These are phyloP conservation scores for Drosophila vallismaia DNA, from an alignment of 2,888 invertebrate genomes.

Conservation along the genomic window DNA sequence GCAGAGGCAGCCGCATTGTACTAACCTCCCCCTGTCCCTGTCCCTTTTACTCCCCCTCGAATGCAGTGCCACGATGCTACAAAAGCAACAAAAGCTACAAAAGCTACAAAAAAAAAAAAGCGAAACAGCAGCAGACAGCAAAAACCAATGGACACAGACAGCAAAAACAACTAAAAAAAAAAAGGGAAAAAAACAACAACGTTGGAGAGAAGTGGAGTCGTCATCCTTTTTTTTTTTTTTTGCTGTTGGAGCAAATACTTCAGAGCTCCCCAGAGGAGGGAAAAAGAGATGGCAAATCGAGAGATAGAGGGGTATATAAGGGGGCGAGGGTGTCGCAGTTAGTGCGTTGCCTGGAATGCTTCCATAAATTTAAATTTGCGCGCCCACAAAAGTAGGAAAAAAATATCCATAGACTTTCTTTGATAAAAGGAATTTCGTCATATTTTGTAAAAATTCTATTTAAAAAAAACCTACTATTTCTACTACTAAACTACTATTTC, in stretches of 20 bases:
- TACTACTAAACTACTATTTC: no score
- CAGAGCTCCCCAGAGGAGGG: constrained; percentile 31
- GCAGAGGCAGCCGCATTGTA: constrained; percentile 20
- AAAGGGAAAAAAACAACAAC: constrained; percentile 5
- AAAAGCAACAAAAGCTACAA: constrained; percentile 58
- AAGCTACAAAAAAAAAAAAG: constrained; percentile 51
- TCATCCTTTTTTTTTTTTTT: constrained; percentile 25
- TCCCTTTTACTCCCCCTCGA: constrained; percentile 41
- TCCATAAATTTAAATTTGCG: constrained; percentile 77
- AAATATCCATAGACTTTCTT: constrained; percentile 11
- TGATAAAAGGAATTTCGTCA: background rate
- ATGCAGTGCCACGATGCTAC: constrained; percentile 44
- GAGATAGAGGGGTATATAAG: constrained; percentile 5
- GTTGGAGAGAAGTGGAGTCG: constrained; percentile 22
- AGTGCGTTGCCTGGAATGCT: constrained; percentile 58
- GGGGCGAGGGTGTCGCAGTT: constrained; percentile 62
- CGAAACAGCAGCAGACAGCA: constrained; percentile 66
- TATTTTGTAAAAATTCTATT: background rate
- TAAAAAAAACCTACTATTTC: no score
- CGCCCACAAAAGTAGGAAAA: constrained; percentile 48
- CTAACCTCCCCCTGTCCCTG: constrained; percentile 34
- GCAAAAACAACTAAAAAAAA: constrained; percentile 14
- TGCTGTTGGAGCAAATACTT: constrained; percentile 63
- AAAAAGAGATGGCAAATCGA: constrained; percentile 8
- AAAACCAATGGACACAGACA: constrained; percentile 43